phyloP scores from a whole-genome alignment of 2,888 invertebrate genomes.

The Mylabris sibirica region DNA sequence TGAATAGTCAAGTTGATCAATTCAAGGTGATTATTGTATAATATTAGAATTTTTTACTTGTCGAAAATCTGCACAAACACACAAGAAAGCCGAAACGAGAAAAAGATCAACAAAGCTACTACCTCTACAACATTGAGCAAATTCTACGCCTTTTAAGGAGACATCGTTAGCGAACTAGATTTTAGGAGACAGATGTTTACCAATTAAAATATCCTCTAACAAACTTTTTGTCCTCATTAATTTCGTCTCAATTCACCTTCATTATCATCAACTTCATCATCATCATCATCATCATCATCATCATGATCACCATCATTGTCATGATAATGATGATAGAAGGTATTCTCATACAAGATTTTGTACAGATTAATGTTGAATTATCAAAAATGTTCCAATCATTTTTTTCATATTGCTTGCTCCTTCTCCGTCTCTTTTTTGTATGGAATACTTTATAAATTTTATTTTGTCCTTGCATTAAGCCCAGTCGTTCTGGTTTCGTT shows the following conservation, averaged over 20 bases:
- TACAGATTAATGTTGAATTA: conserved; percentile 5
- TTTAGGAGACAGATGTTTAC: conserved; percentile 36
- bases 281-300: conserved; percentile 10
- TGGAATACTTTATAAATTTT: not conserved
- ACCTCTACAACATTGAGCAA: conserved; percentile 25
- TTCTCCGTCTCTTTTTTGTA: not conserved
- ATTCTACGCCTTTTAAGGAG: conserved; percentile 40
- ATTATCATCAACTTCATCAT: conserved; percentile 29
- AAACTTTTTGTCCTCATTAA: conserved; percentile 38
- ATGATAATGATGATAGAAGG: not conserved
- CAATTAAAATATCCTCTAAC: conserved; percentile 37
- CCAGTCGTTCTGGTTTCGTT: conserved; percentile 31
- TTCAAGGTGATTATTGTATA: not conserved
- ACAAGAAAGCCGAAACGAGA: not conserved
- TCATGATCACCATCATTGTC: conserved; percentile 13
- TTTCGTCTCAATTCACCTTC: conserved; percentile 28
- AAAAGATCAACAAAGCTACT: not conserved
- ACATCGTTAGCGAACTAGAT: conserved; percentile 42
- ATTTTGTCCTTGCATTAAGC: conserved; percentile 12
- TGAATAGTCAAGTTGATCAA: not conserved
- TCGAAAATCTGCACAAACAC: not conserved
- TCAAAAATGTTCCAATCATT: conserved; percentile 14
- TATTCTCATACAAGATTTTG: not conserved
- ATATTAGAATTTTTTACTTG: conserved; percentile 18
- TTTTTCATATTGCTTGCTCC: not conserved